Base-by-base conservation (phyloP, 2,113 vertebrate species). In the Pagrus major region DNA sequence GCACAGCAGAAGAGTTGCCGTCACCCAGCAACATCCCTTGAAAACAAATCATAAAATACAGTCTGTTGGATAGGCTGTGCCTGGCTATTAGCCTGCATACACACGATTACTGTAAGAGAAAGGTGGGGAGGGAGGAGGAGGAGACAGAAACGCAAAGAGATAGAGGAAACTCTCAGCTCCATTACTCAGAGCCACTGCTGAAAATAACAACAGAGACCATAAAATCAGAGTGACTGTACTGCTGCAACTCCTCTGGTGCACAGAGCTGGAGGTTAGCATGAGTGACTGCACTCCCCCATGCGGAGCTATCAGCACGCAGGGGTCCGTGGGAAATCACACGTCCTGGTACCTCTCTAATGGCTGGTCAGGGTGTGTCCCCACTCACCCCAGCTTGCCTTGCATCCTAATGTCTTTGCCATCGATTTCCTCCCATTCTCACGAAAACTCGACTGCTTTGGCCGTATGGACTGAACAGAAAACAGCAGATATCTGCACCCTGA, bases 21-120 rank as follows among this genome's bases (percentile, higher is more conserved):
- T 89, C 72, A 84, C 78, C 74, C 68, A 49, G 88, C 86, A 92
- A 85, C 88, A 76, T 59, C 51, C 64, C 52, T 27, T 44, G 20
- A 77, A 81, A 80, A 78, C 80, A 86, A 77, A 65, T 86, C 51
- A 63, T 81, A 35, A 71, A 78, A 71, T 58, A 51, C 65, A 75
- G 56, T 55, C 14, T 25, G n/a, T 56, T 64, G 31, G 23, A 78
- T 66, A 49, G 64, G 49, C 52, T 27, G 47, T 65, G 71, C 11
- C 33, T 68, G 59, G 61, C 66, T 77, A 76, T 78, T 73, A 68
- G 23, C 29, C 27, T 4, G 56, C 60, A 77, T 5, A 72, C 54
- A 59, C 16, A 72, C 44, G 65, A 27, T 66, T 23, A 58, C 46
- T 41, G 65, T 35, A 18, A 52, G 2, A 65, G 33, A 68, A 49